These are phyloP conservation scores for Microtus oregoni DNA, from an alignment of 2,113 vertebrate species.

Conservation along the genomic window DNA sequence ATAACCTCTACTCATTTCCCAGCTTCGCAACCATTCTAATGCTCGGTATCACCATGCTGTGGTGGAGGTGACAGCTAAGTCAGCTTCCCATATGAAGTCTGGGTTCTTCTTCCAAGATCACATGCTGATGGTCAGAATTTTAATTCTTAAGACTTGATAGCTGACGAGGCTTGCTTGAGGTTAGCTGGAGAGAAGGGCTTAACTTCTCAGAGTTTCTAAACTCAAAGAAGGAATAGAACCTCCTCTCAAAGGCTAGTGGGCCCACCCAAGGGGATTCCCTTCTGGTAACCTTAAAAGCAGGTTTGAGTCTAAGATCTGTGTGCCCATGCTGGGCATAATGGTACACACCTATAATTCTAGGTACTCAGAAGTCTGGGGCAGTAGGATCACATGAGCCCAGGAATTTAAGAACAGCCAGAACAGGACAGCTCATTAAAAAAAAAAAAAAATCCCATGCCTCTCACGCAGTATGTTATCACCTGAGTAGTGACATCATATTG, in stretches of 20 bases:
- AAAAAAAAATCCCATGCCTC: not conserved
- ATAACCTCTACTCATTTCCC: not conserved
- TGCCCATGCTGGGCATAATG: not conserved
- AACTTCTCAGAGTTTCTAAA: not conserved
- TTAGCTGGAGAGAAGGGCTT: not conserved
- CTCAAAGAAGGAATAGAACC: not conserved
- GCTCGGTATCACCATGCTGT: not conserved
- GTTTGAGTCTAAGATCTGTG: not conserved
- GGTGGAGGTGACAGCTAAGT: not conserved
- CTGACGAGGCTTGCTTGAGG: not conserved
- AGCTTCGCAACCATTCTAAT: fast-evolving
- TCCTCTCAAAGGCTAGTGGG: not conserved
- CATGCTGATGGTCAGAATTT: not conserved
- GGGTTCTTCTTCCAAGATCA: not conserved
- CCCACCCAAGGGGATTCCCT: not conserved
- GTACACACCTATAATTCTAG: too few species aligned
- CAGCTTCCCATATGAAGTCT: not conserved
- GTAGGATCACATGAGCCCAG: not conserved
- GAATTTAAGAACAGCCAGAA: not conserved
- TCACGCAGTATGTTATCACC: not conserved
- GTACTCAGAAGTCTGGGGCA: too few species aligned
- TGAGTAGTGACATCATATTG: not conserved
- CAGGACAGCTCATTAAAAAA: not conserved
- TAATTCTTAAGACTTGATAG: not conserved
- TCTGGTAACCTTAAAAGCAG: conserved; percentile 6